Percentiles rank a stretch among this genome's conserved stretches.
Conservation (phyloP, 2,797 vertebrate genomes). For the Gobio occitaniae region DNA sequence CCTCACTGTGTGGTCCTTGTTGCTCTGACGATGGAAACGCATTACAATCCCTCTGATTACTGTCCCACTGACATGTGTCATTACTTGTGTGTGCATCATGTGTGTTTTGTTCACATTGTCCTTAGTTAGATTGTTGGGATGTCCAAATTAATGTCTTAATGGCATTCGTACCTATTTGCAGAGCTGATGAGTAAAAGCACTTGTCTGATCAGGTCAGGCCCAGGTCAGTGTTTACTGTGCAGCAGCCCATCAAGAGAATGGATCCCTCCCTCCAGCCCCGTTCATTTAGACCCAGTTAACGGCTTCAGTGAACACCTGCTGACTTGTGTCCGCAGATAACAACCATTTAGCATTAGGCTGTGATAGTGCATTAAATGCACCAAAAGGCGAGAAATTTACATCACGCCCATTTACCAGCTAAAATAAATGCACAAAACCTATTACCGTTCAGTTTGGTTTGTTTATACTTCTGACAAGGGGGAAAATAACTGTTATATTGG, state of each 20-base stretch:
- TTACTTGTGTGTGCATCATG: constrained; percentile 8
- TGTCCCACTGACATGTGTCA: constrained; percentile 32
- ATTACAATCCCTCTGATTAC: constrained; percentile 28
- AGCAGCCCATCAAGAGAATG: constrained; percentile 45
- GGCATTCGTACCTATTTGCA: constrained; percentile 34
- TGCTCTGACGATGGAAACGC: constrained; percentile 1
- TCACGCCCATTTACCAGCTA: constrained; percentile 14
- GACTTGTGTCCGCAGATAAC: constrained; percentile 43
- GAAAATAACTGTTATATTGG: constrained; percentile 37
- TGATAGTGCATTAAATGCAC: constrained; percentile 44
- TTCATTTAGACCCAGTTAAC: constrained; percentile 46
- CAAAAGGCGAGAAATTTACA: constrained; percentile 30
- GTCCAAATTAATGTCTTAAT: constrained; percentile 48
- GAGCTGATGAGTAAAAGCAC: constrained; percentile 41
- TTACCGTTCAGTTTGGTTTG: constrained; percentile 23
- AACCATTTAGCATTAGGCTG: constrained; percentile 38
- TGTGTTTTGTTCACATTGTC: constrained; percentile 36
- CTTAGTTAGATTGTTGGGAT: constrained; percentile 30
- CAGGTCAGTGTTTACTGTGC: constrained; percentile 43
- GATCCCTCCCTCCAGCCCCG: constrained; percentile 37
- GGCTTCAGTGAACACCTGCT: constrained; percentile 43
- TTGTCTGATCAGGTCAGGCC: constrained; percentile 45
- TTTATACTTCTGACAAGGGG: constrained; percentile 1
- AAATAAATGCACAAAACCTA: constrained; percentile 31
- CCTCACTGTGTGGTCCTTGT: constrained; percentile 43